A percentile compares a stretch with the other conserved stretches of the same genome.
These are phyloP conservation scores for Ispidina lecontei DNA, from an alignment of 2,797 vertebrate species.

Conservation along the genomic window DNA sequence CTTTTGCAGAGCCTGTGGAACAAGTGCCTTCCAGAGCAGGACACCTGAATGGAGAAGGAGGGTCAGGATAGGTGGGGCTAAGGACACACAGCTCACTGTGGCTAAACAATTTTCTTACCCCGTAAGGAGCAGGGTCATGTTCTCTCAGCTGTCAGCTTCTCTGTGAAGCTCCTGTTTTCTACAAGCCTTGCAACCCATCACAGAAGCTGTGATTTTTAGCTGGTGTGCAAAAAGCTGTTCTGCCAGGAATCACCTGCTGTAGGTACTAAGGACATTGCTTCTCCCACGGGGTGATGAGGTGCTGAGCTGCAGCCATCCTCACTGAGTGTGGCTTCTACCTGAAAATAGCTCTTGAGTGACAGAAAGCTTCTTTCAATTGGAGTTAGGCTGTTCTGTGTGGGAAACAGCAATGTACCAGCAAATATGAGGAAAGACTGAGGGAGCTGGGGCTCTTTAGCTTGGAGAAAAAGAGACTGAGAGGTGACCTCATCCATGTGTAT, in stretches of 20 bases:
- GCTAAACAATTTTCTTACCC: neutral
- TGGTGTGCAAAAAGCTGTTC: neutral
- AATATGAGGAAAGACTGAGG: neutral
- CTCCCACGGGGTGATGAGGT: rapidly evolving
- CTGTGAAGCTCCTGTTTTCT: neutral
- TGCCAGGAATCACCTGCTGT: neutral
- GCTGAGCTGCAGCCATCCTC: neutral
- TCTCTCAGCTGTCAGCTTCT: neutral
- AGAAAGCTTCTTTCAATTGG: neutral
- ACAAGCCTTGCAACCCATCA: neutral
- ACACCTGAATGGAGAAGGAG: neutral
- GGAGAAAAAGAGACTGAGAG: too few relatives aligned
- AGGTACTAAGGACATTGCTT: neutral
- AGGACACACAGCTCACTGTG: neutral
- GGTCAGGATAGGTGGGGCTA: neutral
- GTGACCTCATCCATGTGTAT: too few relatives aligned
- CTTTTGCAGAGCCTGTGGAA: neutral
- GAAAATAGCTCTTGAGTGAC: neutral
- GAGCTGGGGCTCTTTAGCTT: too few relatives aligned
- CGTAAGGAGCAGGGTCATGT: rapidly evolving
- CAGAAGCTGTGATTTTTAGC: neutral
- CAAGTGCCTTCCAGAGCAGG: neutral
- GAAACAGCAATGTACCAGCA: neutral
- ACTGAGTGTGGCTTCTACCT: neutral
- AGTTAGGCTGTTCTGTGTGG: neutral